Evolutionary conservation across 2,113 vertebrate species (phyloP).

Genomic region (Silurus glanis): DNA sequence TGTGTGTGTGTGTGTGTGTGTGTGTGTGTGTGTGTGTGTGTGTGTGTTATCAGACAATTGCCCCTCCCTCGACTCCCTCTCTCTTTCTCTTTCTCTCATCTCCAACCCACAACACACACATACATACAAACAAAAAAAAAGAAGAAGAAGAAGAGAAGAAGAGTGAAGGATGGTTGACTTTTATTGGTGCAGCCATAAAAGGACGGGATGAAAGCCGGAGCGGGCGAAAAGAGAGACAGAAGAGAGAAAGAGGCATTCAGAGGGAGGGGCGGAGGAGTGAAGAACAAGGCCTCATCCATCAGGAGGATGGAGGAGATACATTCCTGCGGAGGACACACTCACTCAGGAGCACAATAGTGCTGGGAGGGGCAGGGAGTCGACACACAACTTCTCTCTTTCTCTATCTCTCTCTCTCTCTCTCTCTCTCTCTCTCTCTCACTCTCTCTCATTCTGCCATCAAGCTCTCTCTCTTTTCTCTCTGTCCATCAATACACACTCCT

Average conservation of each 20-base stretch:
- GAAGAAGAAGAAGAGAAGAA: slow-evolving; percentile 35
- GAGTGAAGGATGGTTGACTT: slow-evolving; percentile 80
- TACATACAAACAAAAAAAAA: slow-evolving; percentile 57
- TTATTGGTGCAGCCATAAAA: slow-evolving; percentile 77
- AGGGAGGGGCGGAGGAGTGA: slow-evolving; percentile 70
- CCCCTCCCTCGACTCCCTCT: slow-evolving; percentile 64
- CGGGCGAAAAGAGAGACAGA: slow-evolving; percentile 60
- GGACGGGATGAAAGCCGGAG: slow-evolving; percentile 75
- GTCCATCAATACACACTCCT: slow-evolving; percentile 70
- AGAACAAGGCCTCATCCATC: slow-evolving; percentile 82
- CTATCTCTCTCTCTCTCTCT: slow-evolving; percentile 38
- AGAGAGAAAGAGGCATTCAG: slow-evolving; percentile 72
- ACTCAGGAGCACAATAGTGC: slow-evolving; percentile 73
- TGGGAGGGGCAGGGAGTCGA: slow-evolving; percentile 59
- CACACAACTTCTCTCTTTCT: slow-evolving; percentile 47
- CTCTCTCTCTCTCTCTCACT: slow-evolving; percentile 27
- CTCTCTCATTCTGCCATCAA: slow-evolving; percentile 29
- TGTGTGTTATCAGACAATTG: slow-evolving; percentile 28
- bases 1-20: slow-evolving; percentile 11
- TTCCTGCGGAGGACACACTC: slow-evolving; percentile 80
- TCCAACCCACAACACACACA: slow-evolving; percentile 48
- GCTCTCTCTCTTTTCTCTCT: slow-evolving; percentile 33
- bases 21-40: slow-evolving; percentile 28
- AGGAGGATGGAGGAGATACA: slow-evolving; percentile 75
- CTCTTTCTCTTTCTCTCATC: slow-evolving; percentile 57